Base-by-base conservation (phyloP, 1,140 invertebrate species). In the Tenebrio molitor region DNA sequence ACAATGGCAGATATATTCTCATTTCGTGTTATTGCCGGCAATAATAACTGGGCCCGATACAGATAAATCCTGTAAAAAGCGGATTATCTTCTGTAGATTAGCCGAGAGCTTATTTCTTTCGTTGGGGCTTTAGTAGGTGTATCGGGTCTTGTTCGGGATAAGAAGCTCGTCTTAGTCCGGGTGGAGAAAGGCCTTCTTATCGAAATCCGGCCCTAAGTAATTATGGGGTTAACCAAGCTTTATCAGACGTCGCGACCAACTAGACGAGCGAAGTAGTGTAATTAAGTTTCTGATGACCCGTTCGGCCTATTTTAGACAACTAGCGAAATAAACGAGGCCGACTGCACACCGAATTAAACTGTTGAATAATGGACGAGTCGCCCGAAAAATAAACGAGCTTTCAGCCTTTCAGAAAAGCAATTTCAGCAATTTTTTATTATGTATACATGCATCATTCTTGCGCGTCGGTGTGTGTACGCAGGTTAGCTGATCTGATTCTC, bases 191-290 rank as follows among this genome's bases (percentile, higher is more conserved):
- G 64, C 64, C 14, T 42, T 34, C 34, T 46, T 66, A 66, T 66
- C 64, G 42, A 46, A 66, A 46, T 66, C 64, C 64, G 17, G 25
- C 42, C 64, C 42, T 66, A 66, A 66, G 64, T 66, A 66, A 66
- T 66, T 66, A 66, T 66, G 42, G 39, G 42, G 64, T 66, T 66
- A 66, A 66, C 64, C 42, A 21, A 44, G 64, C 39, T 66, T 66
- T 66, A 66, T 66, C 64, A 44, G 33, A 66, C 64, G 34, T 66
- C 42, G 39, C 39, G 64, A 21, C 64, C 64, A 66, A 42, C 64
- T 21, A 46, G 17, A 66, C 42, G 64, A 21, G 64, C 64, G 19
- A 46, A 66, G 42, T 66, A 66, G 41, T 66, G 39, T 21, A 66
- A 66, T 66, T 66, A 66, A 66, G 42, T 46, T 66, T 66, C 17